phyloP scores from a whole-genome alignment of 2,888 invertebrate species.

The Limnephilus lunatus region DNA sequence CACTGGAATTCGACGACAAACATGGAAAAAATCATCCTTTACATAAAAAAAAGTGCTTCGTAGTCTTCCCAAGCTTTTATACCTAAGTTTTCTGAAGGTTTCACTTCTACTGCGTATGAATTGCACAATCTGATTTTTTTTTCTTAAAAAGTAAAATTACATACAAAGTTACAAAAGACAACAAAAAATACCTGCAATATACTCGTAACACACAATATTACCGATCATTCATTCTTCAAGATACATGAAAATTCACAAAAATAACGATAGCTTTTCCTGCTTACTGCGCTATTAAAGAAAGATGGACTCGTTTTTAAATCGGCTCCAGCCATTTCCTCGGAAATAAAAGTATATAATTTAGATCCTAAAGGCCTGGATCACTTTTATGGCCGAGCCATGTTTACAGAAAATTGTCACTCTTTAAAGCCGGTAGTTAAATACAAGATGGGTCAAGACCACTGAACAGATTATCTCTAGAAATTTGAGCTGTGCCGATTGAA shows the following conservation, averaged over 20 bases:
- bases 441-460: background rate
- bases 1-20: too few relatives aligned
- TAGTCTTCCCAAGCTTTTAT: too few relatives aligned
- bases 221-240: background rate
- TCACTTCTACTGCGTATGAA: too few relatives aligned
- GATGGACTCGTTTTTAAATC: background rate
- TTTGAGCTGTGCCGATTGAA: background rate
- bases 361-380: background rate
- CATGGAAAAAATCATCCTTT: too few relatives aligned
- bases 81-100: too few relatives aligned
- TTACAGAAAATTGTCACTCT: background rate
- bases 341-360: background rate
- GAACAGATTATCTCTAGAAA: background rate
- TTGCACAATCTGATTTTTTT: too few relatives aligned
- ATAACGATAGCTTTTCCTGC: background rate
- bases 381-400: background rate
- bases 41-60: too few relatives aligned
- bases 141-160: too few relatives aligned
- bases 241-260: background rate
- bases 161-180: too few relatives aligned
- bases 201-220: too few relatives aligned
- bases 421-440: background rate
- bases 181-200: too few relatives aligned
- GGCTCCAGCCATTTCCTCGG: background rate
- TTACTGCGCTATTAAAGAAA: background rate